These are phyloP conservation scores for Campoplex nolae DNA, from an alignment of 2,888 invertebrate species.

Conservation along the genomic window DNA sequence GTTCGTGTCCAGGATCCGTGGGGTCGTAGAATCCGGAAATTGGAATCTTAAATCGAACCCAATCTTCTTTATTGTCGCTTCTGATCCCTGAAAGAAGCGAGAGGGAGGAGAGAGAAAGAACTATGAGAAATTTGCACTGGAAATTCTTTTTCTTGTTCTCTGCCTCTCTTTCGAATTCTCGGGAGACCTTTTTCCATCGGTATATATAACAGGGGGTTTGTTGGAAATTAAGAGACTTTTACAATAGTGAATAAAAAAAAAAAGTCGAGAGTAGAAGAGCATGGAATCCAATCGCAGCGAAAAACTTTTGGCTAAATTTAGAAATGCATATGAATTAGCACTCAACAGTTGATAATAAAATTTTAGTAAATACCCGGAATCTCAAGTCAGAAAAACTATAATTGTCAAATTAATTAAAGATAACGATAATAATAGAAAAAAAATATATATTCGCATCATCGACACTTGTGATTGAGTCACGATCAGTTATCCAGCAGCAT, in stretches of 20 bases:
- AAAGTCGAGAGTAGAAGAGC: not conserved
- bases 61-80: constrained; percentile 77
- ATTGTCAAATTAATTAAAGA: not conserved
- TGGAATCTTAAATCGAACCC: constrained; percentile 82
- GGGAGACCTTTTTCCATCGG: not conserved
- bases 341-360: not conserved
- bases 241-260: not conserved
- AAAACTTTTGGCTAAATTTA: too few relatives aligned
- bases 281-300: not conserved
- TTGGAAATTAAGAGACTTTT: not conserved
- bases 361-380: not conserved
- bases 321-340: not conserved
- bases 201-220: not conserved
- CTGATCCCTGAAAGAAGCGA: constrained; percentile 50
- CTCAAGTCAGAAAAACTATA: not conserved
- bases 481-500: too few relatives aligned
- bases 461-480: too few relatives aligned
- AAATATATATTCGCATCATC: not conserved
- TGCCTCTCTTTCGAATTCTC: constrained; percentile 10
- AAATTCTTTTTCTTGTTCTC: not conserved
- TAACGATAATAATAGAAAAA: not conserved
- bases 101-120: constrained; percentile 30
- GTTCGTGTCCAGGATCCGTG: constrained; percentile 29
- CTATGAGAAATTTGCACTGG: constrained; percentile 6
- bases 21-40: constrained; percentile 75